Conservation (phyloP, 1,140 invertebrate genomes). For the Trichogramma pretiosum region DNA sequence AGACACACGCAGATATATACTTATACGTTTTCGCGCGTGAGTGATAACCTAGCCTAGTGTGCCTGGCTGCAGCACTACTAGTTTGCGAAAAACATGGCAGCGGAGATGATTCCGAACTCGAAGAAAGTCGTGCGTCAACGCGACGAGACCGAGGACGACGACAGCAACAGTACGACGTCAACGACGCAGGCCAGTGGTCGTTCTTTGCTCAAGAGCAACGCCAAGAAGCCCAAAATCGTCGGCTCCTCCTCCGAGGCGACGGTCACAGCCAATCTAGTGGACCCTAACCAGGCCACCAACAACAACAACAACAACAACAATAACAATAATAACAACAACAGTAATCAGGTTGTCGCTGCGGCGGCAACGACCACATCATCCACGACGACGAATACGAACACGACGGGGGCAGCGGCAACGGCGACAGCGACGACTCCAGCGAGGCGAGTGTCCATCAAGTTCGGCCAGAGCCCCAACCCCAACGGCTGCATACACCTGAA, state of each 20-base stretch:
- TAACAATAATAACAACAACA: too few species aligned
- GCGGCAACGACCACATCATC: not conserved
- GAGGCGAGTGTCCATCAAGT: slow-evolving; percentile 60
- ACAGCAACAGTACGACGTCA: not conserved
- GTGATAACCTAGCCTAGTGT: not conserved
- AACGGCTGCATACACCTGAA: slow-evolving; percentile 69
- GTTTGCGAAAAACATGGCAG: not conserved
- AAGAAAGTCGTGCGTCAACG: too few species aligned
- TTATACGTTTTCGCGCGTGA: not conserved
- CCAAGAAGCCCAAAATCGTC: too few species aligned
- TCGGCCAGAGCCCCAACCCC: too few species aligned
- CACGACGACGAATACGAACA: too few species aligned
- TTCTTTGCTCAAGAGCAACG: too few species aligned
- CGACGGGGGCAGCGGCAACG: not conserved
- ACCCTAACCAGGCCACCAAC: too few species aligned
- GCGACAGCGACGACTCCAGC: slow-evolving; percentile 29
- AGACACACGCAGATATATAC: not conserved
- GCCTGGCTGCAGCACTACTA: not conserved
- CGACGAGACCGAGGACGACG: not conserved
- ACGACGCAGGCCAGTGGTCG: not conserved
- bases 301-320: too few species aligned
- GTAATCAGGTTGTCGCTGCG: not conserved
- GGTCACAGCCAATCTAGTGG: too few species aligned
- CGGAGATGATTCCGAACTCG: not conserved
- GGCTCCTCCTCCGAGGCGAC: not conserved